phyloP scores from a whole-genome alignment of 2,888 invertebrate genomes.

The Cosmia pyralina region DNA sequence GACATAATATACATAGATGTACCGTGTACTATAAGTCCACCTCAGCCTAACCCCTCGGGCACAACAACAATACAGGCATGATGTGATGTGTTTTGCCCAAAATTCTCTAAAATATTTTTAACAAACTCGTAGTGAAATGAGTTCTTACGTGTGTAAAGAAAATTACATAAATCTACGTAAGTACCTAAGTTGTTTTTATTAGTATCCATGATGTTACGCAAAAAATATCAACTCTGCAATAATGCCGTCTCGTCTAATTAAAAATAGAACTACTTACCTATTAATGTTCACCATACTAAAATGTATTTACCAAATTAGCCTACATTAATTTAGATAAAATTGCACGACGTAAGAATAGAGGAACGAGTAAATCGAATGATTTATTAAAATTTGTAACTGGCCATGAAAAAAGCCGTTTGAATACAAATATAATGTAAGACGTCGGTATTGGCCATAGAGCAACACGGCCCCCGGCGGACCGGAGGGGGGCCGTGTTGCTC shows the following conservation, averaged over 20 bases:
- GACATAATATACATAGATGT: too few relatives aligned
- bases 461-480: too few relatives aligned
- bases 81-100: slow-evolving; percentile 1
- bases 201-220: background rate
- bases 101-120: slow-evolving; percentile 15
- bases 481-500: too few relatives aligned
- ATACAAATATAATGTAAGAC: slow-evolving; percentile 72
- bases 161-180: slow-evolving; percentile 9
- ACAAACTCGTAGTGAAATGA: slow-evolving; percentile 8
- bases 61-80: too few relatives aligned
- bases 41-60: too few relatives aligned
- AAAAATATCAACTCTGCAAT: background rate
- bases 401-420: slow-evolving; percentile 78
- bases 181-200: too few relatives aligned
- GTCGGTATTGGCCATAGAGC: slow-evolving; percentile 76
- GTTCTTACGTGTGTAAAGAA: slow-evolving; percentile 7
- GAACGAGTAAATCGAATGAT: slow-evolving; percentile 65
- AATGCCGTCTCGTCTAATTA: background rate
- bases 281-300: slow-evolving; percentile 1
- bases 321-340: slow-evolving; percentile 40
- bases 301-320: slow-evolving; percentile 23
- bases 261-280: background rate
- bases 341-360: slow-evolving; percentile 46
- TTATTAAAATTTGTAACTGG: slow-evolving; percentile 71
- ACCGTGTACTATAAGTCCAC: too few relatives aligned